Conservation (phyloP, 1,140 invertebrate species). For the Vanessa tameamea region DNA sequence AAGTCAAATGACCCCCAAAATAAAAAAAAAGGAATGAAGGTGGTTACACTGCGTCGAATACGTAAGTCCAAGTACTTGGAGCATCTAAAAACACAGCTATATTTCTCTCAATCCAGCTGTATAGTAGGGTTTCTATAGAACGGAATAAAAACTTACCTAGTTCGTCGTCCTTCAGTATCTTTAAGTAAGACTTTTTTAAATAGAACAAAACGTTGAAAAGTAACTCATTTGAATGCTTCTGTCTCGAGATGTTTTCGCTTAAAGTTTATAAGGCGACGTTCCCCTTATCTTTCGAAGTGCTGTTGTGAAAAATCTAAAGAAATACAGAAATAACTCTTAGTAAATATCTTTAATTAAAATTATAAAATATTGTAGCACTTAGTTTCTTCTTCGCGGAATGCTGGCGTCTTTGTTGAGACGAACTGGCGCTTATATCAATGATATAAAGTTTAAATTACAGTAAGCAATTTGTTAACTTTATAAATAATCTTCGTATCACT, state of each 20-base stretch:
- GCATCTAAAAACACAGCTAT: too few relatives aligned
- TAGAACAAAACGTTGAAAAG: not conserved
- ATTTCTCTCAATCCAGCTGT: too few relatives aligned
- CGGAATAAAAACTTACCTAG: not conserved
- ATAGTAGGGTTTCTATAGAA: too few relatives aligned
- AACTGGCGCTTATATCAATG: too few relatives aligned
- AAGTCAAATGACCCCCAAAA: too few relatives aligned
- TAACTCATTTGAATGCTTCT: slow-evolving; percentile 1
- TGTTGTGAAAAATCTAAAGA: not conserved
- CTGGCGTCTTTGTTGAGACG: too few relatives aligned
- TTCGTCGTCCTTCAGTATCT: not conserved
- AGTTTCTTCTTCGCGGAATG: not conserved
- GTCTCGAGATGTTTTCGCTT: slow-evolving; percentile 3
- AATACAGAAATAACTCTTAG: not conserved
- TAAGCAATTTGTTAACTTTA: too few relatives aligned
- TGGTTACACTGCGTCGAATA: too few relatives aligned
- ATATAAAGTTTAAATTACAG: too few relatives aligned
- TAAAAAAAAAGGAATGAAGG: too few relatives aligned
- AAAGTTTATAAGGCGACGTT: not conserved
- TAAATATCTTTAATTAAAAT: slow-evolving; percentile 4
- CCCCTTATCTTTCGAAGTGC: not conserved
- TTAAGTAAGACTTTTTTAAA: not conserved
- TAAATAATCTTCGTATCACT: too few relatives aligned
- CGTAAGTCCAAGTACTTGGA: too few relatives aligned
- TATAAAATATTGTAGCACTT: not conserved